These are phyloP conservation scores for Hybognathus amarus DNA, from an alignment of 2,797 vertebrate species.

Conservation along the genomic window DNA sequence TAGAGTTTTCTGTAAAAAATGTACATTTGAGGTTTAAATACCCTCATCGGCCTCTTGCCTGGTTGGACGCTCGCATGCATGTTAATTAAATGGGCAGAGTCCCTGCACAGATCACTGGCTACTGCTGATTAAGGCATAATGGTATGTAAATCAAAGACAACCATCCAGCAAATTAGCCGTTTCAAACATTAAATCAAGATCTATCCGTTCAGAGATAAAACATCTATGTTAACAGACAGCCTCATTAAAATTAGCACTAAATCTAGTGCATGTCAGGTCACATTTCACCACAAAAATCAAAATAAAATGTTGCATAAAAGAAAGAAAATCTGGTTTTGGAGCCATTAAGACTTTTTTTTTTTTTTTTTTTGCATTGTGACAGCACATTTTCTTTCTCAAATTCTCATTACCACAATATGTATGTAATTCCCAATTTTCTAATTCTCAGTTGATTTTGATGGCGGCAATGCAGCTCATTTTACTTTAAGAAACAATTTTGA, in stretches of 20 bases:
- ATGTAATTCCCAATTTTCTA: too few relatives aligned
- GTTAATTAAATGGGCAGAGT: slow-evolving; percentile 77
- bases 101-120: slow-evolving; percentile 73
- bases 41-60: slow-evolving; percentile 64
- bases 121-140: slow-evolving; percentile 76
- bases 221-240: slow-evolving; percentile 61
- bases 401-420: neutral
- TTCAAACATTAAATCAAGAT: slow-evolving; percentile 71
- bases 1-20: slow-evolving; percentile 71
- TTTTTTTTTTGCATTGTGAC: neutral
- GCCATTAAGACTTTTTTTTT: neutral
- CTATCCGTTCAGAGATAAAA: slow-evolving; percentile 68
- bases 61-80: slow-evolving; percentile 66
- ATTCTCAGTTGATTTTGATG: too few relatives aligned
- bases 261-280: slow-evolving; percentile 8
- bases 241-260: slow-evolving; percentile 54
- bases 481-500: too few relatives aligned
- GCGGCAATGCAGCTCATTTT: too few relatives aligned
- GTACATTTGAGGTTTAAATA: slow-evolving; percentile 69
- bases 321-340: neutral
- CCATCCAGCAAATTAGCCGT: slow-evolving; percentile 78
- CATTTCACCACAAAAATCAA: neutral
- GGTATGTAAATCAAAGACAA: slow-evolving; percentile 79
- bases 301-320: neutral
- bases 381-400: neutral